Conservation (phyloP, 2,888 invertebrate species). For the Atethmia centrago region DNA sequence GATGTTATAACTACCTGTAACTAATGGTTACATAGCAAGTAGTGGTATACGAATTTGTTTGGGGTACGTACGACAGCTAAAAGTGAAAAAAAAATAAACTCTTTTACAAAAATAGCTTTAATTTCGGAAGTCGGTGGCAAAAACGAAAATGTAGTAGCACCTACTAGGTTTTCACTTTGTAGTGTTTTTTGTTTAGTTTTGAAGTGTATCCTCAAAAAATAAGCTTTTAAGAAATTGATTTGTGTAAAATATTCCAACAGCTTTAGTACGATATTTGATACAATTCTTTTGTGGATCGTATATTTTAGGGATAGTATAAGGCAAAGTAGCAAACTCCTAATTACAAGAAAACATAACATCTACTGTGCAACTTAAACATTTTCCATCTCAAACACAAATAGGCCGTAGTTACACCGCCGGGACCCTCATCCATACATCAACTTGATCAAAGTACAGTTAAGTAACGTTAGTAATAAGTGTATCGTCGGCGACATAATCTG, state of each 20-base stretch:
- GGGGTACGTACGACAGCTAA: too few relatives aligned
- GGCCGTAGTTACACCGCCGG: constrained; percentile 14
- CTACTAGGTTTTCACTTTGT: too few relatives aligned
- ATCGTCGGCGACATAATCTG: constrained; percentile 86
- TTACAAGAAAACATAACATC: not conserved
- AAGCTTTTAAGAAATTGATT: not conserved
- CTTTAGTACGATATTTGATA: not conserved
- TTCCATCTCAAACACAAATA: constrained; percentile 20
- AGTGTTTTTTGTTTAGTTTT: too few relatives aligned
- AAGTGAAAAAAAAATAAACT: too few relatives aligned
- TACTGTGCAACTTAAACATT: constrained; percentile 11
- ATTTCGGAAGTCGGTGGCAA: too few relatives aligned
- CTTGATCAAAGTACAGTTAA: constrained; percentile 68
- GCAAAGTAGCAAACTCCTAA: not conserved
- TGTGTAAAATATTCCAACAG: not conserved
- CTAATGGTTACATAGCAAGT: too few relatives aligned
- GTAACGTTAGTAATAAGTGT: constrained; percentile 79
- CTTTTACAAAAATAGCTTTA: too few relatives aligned
- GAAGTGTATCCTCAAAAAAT: too few relatives aligned
- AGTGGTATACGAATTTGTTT: too few relatives aligned
- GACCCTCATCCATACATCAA: constrained; percentile 31
- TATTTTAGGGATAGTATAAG: not conserved
- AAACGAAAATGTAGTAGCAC: too few relatives aligned
- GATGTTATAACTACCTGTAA: too few relatives aligned
- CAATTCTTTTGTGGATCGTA: not conserved